phyloP scores from a whole-genome alignment of 2,888 invertebrate genomes.

The Melanchra persicariae region DNA sequence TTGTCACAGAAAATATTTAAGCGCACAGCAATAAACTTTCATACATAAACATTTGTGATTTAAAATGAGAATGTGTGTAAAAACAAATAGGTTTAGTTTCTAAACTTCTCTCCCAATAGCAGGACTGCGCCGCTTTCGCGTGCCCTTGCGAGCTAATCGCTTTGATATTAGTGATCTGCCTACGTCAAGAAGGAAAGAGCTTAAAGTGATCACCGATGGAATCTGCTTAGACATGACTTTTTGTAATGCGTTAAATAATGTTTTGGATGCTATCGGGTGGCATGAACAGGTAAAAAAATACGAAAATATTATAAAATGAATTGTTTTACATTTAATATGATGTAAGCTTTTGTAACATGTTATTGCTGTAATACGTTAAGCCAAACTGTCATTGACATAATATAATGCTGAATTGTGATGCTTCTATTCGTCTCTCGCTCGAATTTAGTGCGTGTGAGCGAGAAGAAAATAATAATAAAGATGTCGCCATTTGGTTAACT shows the following conservation, averaged over 20 bases:
- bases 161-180: constrained; percentile 59
- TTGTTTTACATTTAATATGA: constrained; percentile 25
- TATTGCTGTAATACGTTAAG: constrained; percentile 43
- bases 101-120: constrained; percentile 66
- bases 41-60: constrained; percentile 21
- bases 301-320: background rate
- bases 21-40: constrained; percentile 49
- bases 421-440: constrained; percentile 19
- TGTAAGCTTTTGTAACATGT: constrained; percentile 42
- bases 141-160: constrained; percentile 65
- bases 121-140: constrained; percentile 73
- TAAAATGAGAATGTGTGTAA: constrained; percentile 50
- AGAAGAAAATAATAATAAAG: constrained; percentile 1
- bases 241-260: constrained; percentile 21
- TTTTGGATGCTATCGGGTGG: background rate
- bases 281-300: constrained; percentile 10
- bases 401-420: constrained; percentile 8
- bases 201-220: constrained; percentile 49
- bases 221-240: constrained; percentile 20
- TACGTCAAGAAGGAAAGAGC: constrained; percentile 49
- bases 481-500: background rate
- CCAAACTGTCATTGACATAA: constrained; percentile 6
- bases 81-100: constrained; percentile 53
- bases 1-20: constrained; percentile 15
- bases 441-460: background rate